A percentile compares a stretch with the other conserved stretches of the same genome.
phyloP scores from a whole-genome alignment of 2,888 invertebrate genomes.

The Drosophila paranaensis region DNA sequence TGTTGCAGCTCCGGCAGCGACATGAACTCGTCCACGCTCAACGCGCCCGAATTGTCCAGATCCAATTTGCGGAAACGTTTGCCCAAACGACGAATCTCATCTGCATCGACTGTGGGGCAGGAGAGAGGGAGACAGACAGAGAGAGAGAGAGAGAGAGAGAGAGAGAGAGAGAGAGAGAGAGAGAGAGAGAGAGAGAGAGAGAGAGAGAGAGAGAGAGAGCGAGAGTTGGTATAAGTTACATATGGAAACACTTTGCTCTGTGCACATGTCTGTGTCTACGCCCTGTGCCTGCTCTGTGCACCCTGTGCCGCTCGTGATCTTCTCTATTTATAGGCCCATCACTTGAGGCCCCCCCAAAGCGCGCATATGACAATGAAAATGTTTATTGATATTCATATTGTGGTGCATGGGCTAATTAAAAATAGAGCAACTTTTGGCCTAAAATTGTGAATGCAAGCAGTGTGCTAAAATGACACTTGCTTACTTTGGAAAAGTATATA shows the following conservation, averaged over 20 bases:
- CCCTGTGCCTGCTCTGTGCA: constrained; percentile 13
- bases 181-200: neutral
- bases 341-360: constrained; percentile 7
- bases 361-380: constrained; percentile 43
- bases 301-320: constrained; percentile 27
- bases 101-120: constrained; percentile 91
- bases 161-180: neutral
- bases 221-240: neutral
- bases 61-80: constrained; percentile 99
- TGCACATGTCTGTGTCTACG: constrained; percentile 16
- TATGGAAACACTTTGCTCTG: neutral
- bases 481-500: no score
- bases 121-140: neutral
- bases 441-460: constrained; percentile 9
- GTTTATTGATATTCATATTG: constrained; percentile 37
- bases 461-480: constrained; percentile 11
- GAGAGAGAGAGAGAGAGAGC: neutral
- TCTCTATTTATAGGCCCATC: constrained; percentile 54
- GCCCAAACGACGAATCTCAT: constrained; percentile 99
- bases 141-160: neutral
- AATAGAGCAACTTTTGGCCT: constrained; percentile 1
- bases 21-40: constrained; percentile 99
- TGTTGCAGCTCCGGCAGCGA: constrained; percentile 99
- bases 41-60: constrained; percentile 98
- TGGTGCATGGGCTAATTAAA: constrained; percentile 38